Conservation (phyloP, 2,888 invertebrate species). For the Odiellus spinosus region DNA sequence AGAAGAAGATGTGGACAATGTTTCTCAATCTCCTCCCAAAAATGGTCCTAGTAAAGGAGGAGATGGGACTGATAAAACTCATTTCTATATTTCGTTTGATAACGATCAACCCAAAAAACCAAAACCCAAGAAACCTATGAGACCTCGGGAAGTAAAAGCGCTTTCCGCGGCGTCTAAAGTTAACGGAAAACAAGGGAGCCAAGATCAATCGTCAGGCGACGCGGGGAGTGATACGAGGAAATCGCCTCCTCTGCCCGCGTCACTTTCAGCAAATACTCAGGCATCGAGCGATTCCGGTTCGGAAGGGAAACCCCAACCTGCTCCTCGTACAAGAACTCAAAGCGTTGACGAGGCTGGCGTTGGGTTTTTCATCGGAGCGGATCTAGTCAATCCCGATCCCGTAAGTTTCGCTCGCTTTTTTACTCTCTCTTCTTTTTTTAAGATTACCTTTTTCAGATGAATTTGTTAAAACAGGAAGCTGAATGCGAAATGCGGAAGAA, state of each 20-base stretch:
- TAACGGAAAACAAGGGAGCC: not conserved
- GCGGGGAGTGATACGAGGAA: not conserved
- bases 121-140: slow-evolving; percentile 5
- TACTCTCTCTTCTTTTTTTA: not conserved
- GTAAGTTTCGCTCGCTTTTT: slow-evolving; percentile 29
- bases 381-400: slow-evolving; percentile 47
- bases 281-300: too few relatives aligned
- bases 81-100: slow-evolving; percentile 15
- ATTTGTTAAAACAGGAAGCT: slow-evolving; percentile 27
- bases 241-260: not conserved
- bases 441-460: too few relatives aligned
- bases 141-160: slow-evolving; percentile 3
- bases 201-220: not conserved
- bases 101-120: slow-evolving; percentile 10
- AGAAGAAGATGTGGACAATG: not conserved
- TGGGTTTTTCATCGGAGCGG: slow-evolving; percentile 46
- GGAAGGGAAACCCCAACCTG: not conserved
- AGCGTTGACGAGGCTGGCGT: slow-evolving; percentile 22
- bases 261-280: not conserved
- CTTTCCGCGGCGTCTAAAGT: not conserved
- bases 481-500: slow-evolving; percentile 82
- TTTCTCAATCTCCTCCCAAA: not conserved
- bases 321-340: not conserved
- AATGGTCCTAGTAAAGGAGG: not conserved
- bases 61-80: slow-evolving; percentile 1